Evolutionary conservation across 2,113 vertebrate species (phyloP), one percentile per base, ranked within the genome.

Genomic region (Cyrtonyx montezumae): DNA sequence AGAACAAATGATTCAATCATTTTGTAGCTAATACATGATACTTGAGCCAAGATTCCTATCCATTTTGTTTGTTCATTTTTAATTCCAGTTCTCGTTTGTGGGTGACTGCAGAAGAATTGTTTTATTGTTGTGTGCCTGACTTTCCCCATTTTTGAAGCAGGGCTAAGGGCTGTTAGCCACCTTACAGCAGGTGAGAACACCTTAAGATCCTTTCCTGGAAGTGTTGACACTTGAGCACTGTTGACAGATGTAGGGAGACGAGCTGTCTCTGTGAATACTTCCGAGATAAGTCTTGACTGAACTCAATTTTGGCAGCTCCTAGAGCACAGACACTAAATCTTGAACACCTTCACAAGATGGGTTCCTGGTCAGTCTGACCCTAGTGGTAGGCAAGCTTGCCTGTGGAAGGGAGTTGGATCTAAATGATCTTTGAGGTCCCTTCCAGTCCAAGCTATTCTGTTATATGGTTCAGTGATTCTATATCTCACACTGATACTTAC

Each of bases 241-340:
- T 17, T 62, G 73, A 90, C 53, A 90, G 90, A 87, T 67, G 11
- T 3, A 43, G 43, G 46, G 91, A 92, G 87, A 95, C 87, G 78
- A 68, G 37, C 59, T 94, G 91, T 89, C 91, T 94, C 75, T 56
- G 42, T 74, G 84, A 91, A 81, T 92, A 65, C 51, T 78, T 80
- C 36, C 67, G 43, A 4, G 28, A 61, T 88, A 86, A 68, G n/a
- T 83, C 46, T 75, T 13, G 37, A 87, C 18, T 63, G 26, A 85
- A 71, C 91, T 83, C 74, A 78, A 71, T 80, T 77, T 74, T 91
- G 76, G 79, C 90, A 91, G 43, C 68, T 91, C 65, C 56, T 86
- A 34, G 51, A 88, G 36, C 65, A 43, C 40, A 17, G 37, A 14
- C 40, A 61, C 43, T 61, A 88, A 87, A 91, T 23, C 53, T 56